Percentiles rank a stretch among this genome's conserved stretches.
These are phyloP conservation scores for Mystacornis crossleyi DNA, from an alignment of 2,113 vertebrate species.

Conservation along the genomic window DNA sequence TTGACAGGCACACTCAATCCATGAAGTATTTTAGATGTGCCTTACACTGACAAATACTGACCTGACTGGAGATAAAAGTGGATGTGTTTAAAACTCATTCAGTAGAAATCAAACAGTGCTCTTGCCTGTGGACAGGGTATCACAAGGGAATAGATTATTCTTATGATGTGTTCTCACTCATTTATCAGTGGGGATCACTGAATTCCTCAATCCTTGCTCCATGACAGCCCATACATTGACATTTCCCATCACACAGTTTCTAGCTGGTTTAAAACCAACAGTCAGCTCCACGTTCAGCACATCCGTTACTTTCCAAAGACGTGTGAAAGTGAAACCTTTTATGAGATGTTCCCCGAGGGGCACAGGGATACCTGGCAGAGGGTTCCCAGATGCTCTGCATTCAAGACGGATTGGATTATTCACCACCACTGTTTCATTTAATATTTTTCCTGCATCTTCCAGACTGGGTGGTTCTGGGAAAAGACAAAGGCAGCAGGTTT, in stretches of 20 bases:
- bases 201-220: not conserved
- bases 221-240: not conserved
- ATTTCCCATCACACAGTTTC: not conserved
- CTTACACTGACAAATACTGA: not conserved
- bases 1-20: not conserved
- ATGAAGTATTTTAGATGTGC: not conserved
- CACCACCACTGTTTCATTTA: slow-evolving; percentile 89
- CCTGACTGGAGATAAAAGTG: not conserved
- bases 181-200: not conserved
- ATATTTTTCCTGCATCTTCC: slow-evolving; percentile 78
- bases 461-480: slow-evolving; percentile 88
- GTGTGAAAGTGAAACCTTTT: not conserved
- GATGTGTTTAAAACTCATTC: not conserved
- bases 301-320: not conserved
- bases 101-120: not conserved
- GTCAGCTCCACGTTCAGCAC: not conserved
- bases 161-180: not conserved
- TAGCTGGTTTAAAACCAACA: not conserved
- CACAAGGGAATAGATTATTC: not conserved
- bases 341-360: not conserved
- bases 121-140: not conserved
- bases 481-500: not conserved
- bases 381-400: slow-evolving; percentile 87
- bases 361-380: slow-evolving; percentile 81
- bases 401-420: slow-evolving; percentile 86